phyloP scores from a whole-genome alignment of 2,888 invertebrate species.

The Tethea ocularis region DNA sequence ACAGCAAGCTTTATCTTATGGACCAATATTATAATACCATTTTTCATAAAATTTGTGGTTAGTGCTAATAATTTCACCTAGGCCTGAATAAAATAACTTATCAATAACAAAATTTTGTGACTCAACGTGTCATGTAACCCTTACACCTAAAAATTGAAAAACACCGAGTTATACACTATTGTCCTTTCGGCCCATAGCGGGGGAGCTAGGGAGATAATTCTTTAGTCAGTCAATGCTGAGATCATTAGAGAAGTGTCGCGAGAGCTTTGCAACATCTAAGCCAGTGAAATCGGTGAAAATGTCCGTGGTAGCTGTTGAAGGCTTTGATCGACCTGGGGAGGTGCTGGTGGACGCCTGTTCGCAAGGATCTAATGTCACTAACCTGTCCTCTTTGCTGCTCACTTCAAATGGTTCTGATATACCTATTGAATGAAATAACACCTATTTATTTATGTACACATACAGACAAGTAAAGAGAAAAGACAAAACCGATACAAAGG shows the following conservation, averaged over 20 bases:
- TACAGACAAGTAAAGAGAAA: no score
- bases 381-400: conserved; percentile 68
- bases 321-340: conserved; percentile 45
- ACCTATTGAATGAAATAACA: conserved; percentile 47
- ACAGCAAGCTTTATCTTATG: no score
- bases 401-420: conserved; percentile 80
- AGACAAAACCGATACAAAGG: no score
- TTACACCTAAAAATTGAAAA: conserved; percentile 9
- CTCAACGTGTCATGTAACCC: conserved; percentile 5
- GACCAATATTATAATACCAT: no score
- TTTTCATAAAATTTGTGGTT: background rate
- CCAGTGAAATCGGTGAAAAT: conserved; percentile 79
- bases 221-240: conserved; percentile 82
- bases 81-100: background rate
- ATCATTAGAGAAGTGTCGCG: conserved; percentile 78
- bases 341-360: conserved; percentile 57
- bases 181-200: conserved; percentile 53
- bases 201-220: conserved; percentile 73
- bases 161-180: conserved; percentile 18
- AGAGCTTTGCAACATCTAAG: conserved; percentile 74
- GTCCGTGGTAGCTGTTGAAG: conserved; percentile 62
- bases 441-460: no score
- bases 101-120: background rate
- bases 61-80: background rate
- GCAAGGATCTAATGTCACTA: conserved; percentile 52